phyloP scores from a whole-genome alignment of 2,888 invertebrate genomes.

The Callinectes sapidus region DNA sequence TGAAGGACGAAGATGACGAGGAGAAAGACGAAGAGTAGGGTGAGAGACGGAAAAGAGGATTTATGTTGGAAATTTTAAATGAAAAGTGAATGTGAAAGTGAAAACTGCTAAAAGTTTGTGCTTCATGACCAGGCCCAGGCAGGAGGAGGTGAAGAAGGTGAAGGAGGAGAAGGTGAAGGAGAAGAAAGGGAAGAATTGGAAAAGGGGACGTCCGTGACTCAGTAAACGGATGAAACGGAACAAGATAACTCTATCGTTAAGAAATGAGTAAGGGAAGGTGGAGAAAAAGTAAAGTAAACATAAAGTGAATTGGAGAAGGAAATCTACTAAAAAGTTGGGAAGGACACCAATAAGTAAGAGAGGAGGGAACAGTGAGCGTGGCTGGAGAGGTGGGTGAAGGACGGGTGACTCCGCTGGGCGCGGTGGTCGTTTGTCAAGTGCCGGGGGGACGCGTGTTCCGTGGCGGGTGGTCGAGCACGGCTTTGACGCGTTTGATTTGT shows the following conservation, averaged over 20 bases:
- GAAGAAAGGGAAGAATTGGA: background rate
- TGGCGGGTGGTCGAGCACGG: conserved; percentile 48
- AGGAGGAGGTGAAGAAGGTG: background rate
- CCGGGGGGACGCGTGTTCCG: conserved; percentile 45
- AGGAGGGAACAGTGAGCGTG: background rate
- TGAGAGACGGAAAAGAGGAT: background rate
- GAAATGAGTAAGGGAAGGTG: background rate
- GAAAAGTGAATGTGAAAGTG: background rate
- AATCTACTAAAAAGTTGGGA: background rate
- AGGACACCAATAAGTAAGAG: background rate
- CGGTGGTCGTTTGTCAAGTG: conserved; percentile 49
- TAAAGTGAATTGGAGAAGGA: background rate
- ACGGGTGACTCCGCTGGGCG: conserved; percentile 34
- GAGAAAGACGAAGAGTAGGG: background rate
- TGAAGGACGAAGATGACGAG: background rate
- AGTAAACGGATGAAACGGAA: background rate
- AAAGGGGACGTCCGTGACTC: background rate
- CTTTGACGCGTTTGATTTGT: conserved; percentile 53
- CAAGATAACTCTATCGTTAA: background rate
- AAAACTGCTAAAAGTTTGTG: background rate
- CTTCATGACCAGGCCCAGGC: background rate
- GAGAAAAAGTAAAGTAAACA: background rate
- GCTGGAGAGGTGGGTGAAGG: conserved; percentile 14
- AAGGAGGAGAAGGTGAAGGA: background rate
- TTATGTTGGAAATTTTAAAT: background rate